phyloP scores from a whole-genome alignment of 2,113 vertebrate genomes.

The Natator depressus region DNA sequence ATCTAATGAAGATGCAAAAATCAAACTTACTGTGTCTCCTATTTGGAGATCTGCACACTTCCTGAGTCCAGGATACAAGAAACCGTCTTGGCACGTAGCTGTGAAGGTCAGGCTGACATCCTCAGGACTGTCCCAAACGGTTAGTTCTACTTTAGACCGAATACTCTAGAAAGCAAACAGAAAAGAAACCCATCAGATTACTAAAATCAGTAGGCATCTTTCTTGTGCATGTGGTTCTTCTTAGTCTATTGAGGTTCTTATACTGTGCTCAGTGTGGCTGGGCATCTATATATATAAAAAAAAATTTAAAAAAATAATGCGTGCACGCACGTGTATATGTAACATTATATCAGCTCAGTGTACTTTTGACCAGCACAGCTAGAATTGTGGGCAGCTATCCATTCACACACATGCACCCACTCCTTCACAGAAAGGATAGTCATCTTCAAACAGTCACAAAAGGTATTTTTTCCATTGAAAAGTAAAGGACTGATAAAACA shows the following conservation, averaged over 20 bases:
- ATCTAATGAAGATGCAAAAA: not conserved
- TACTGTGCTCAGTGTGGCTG: not conserved
- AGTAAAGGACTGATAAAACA: not conserved
- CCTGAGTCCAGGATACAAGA: slow-evolving; percentile 87
- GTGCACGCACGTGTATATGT: not conserved
- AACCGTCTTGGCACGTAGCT: slow-evolving; percentile 94
- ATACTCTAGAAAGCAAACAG: slow-evolving; percentile 85
- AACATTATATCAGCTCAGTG: not conserved
- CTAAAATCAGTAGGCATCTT: not conserved
- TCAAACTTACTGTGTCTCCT: slow-evolving; percentile 92
- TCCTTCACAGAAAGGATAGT: not conserved
- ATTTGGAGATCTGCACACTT: slow-evolving; percentile 95
- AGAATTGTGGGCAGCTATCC: not conserved
- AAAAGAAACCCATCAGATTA: slow-evolving; percentile 21
- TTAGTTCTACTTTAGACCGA: slow-evolving; percentile 96
- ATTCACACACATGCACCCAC: too few relatives aligned
- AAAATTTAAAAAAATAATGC: not conserved
- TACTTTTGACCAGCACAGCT: not conserved
- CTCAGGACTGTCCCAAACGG: slow-evolving; percentile 93
- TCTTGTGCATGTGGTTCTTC: not conserved
- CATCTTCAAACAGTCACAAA: not conserved
- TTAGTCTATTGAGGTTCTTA: not conserved
- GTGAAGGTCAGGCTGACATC: slow-evolving; percentile 92
- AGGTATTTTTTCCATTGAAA: not conserved
- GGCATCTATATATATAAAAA: not conserved